Conservation (phyloP, 2,113 vertebrate species). For the Irena cyanogastra region DNA sequence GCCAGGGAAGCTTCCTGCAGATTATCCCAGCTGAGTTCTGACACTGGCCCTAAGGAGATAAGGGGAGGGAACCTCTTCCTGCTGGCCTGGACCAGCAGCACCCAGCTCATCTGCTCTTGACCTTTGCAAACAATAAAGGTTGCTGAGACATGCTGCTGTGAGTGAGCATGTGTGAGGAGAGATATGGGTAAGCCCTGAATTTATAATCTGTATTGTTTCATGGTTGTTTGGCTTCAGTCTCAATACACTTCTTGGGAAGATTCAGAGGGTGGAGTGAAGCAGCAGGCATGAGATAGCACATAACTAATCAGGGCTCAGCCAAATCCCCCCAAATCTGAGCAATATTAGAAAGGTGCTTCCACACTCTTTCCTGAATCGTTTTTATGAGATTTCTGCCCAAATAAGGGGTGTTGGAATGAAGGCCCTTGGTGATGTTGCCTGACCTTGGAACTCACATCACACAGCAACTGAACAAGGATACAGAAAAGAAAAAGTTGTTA, state of each 20-base stretch:
- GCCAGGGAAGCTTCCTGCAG: not conserved
- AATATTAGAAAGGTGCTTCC: not conserved
- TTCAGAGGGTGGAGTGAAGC: not conserved
- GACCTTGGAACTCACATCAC: not conserved
- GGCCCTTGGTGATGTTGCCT: not conserved
- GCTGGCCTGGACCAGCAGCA: not conserved
- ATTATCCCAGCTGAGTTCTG: not conserved
- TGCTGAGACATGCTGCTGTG: not conserved
- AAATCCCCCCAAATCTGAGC: not conserved
- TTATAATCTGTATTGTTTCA: not conserved
- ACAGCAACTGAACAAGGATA: not conserved
- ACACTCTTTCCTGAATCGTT: not conserved
- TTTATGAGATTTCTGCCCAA: not conserved
- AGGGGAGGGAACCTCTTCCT: not conserved
- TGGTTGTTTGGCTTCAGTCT: not conserved
- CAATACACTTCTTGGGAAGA: not conserved
- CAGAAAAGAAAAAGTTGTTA: not conserved
- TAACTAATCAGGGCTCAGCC: not conserved
- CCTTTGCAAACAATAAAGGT: not conserved
- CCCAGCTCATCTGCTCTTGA: not conserved
- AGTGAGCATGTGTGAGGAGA: not conserved
- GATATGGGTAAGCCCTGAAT: not conserved
- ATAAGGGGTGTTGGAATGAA: not conserved
- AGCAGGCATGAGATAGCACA: not conserved
- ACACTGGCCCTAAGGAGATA: rapidly evolving